Conservation (phyloP, 1,140 invertebrate species). For the Lepidurus packardi region DNA sequence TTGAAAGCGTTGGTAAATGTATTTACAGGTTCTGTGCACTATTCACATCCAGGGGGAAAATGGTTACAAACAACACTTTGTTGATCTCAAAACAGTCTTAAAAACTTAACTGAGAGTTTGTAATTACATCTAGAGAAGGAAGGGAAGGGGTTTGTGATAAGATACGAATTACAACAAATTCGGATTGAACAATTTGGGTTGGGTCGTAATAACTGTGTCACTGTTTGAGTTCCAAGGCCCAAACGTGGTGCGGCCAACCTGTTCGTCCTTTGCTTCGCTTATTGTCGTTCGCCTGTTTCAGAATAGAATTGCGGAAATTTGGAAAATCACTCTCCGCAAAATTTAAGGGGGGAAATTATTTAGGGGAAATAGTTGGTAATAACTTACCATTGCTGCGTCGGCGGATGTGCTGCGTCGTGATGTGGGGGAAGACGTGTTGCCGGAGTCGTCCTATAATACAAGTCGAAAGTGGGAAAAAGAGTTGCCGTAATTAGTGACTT, state of each 20-base stretch:
- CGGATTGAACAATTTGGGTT: not conserved
- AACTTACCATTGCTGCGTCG: not conserved
- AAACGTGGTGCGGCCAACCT: slow-evolving; percentile 91
- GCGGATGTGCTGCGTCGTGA: slow-evolving; percentile 60
- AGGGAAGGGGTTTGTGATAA: no score
- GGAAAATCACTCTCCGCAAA: not conserved
- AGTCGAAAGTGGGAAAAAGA: not conserved
- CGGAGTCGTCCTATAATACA: not conserved
- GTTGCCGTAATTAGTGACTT: not conserved
- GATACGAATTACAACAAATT: no score
- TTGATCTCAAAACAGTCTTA: not conserved
- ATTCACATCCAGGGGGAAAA: slow-evolving; percentile 6
- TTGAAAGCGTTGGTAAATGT: not conserved
- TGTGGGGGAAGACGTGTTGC: slow-evolving; percentile 55
- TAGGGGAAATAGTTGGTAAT: not conserved
- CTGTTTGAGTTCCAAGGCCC: slow-evolving; percentile 80
- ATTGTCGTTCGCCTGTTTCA: slow-evolving; percentile 22
- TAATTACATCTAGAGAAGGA: not conserved
- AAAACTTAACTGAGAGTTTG: not conserved
- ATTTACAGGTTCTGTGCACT: slow-evolving; percentile 19
- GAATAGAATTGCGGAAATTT: not conserved
- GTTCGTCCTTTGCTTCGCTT: slow-evolving; percentile 69
- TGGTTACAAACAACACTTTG: not conserved
- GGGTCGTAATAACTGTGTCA: slow-evolving; percentile 44
- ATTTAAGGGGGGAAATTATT: not conserved